Evolutionary conservation across 2,888 invertebrate species (phyloP).

Genomic region (Cephus pulcher): DNA sequence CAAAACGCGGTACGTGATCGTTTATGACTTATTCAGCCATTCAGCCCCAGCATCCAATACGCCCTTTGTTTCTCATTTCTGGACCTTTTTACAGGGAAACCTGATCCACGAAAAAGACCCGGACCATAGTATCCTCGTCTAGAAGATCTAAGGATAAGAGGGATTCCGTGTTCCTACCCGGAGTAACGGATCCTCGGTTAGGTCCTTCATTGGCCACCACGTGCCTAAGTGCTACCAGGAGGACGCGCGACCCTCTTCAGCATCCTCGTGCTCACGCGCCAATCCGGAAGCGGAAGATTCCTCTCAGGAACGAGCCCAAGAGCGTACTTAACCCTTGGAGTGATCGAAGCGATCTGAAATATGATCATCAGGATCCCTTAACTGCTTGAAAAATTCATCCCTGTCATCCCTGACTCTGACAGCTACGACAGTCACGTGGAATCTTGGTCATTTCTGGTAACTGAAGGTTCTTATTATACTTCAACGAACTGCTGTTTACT

Average conservation of each 20-base stretch:
- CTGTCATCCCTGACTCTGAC: neutral
- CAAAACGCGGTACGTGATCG: neutral
- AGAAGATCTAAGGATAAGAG: neutral
- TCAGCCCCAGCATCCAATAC: neutral
- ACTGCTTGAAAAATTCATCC: neutral
- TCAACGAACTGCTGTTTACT: neutral
- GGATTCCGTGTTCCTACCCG: constrained; percentile 5
- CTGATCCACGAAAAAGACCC: constrained; percentile 4
- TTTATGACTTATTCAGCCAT: neutral
- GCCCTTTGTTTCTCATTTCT: neutral
- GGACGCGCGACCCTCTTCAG: constrained; percentile 51
- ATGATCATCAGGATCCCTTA: constrained; percentile 35
- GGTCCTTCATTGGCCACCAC: constrained; percentile 56
- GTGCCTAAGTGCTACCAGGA: constrained; percentile 59
- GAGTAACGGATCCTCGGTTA: constrained; percentile 31
- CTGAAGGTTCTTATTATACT: neutral
- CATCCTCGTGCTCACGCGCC: constrained; percentile 50
- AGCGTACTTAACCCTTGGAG: constrained; percentile 57
- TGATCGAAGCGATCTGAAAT: constrained; percentile 42
- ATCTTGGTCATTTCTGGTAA: neutral
- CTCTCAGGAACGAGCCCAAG: constrained; percentile 37
- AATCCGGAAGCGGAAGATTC: constrained; percentile 64
- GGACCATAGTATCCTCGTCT: neutral
- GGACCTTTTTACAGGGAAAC: neutral
- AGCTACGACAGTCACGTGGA: neutral